These are phyloP conservation scores for Motacilla tschutschensis DNA, from an alignment of 2,113 vertebrate species.

Conservation along the genomic window DNA sequence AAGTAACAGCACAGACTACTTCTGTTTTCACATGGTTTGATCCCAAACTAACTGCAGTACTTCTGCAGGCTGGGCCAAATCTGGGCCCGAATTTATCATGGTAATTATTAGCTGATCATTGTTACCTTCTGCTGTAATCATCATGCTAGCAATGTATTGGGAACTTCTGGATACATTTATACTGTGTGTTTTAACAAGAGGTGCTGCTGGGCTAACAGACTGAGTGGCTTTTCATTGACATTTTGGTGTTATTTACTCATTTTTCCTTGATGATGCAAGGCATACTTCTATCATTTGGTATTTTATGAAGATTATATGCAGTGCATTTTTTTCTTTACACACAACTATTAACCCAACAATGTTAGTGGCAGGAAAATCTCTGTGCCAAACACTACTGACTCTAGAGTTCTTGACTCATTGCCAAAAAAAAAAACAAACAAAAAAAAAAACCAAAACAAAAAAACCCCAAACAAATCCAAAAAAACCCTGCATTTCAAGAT, in stretches of 20 bases:
- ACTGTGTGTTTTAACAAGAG: neutral
- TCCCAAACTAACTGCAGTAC: neutral
- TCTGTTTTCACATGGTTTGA: neutral
- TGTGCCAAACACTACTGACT: constrained; percentile 18
- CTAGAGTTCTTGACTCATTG: neutral
- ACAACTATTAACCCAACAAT: constrained; percentile 7
- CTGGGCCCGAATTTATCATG: neutral
- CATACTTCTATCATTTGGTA: constrained; percentile 30
- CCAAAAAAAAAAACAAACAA: neutral
- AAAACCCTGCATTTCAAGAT: neutral
- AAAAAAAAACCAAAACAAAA: neutral
- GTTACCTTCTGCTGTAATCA: neutral
- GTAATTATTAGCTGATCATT: neutral
- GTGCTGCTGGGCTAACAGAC: neutral
- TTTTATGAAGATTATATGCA: constrained; percentile 24
- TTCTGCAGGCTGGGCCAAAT: neutral
- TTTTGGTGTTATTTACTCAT: constrained; percentile 37
- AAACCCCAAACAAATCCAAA: neutral
- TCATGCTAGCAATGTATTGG: neutral
- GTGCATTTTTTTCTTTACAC: neutral
- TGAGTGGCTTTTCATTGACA: constrained; percentile 6
- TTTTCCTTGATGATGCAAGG: constrained; percentile 42
- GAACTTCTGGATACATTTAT: neutral
- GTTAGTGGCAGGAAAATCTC: constrained; percentile 17
- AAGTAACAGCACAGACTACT: neutral